A percentile compares a stretch with the other conserved stretches of the same genome.
Conservation (phyloP, 1,140 invertebrate genomes). For the Panulirus ornatus region DNA sequence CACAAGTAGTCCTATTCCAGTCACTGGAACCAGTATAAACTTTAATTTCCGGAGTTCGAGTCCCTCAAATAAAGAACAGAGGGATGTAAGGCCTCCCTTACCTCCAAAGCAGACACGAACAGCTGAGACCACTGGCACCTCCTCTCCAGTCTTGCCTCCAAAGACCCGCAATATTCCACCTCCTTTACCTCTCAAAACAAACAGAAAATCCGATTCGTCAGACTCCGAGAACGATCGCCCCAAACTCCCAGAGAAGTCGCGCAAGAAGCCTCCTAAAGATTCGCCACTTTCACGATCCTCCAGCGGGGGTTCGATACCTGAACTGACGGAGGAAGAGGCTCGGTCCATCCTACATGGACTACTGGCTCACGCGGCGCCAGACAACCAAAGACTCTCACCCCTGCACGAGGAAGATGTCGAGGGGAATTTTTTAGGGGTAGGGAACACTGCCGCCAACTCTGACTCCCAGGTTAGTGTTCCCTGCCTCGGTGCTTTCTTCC, state of each 20-base stretch:
- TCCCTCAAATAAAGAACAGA: slow-evolving; percentile 39
- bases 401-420: slow-evolving; percentile 60
- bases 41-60: slow-evolving; percentile 59
- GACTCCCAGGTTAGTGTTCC: slow-evolving; percentile 62
- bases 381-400: slow-evolving; percentile 54
- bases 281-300: slow-evolving; percentile 38
- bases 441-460: slow-evolving; percentile 69
- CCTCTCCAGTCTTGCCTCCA: slow-evolving; percentile 37
- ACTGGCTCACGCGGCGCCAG: slow-evolving; percentile 33
- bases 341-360: slow-evolving; percentile 62
- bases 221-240: slow-evolving; percentile 39
- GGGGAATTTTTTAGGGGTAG: slow-evolving; percentile 66
- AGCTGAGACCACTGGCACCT: neutral
- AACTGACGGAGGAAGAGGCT: slow-evolving; percentile 66
- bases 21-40: slow-evolving; percentile 61
- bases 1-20: slow-evolving; percentile 56
- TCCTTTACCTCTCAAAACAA: slow-evolving; percentile 52
- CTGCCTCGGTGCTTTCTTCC: slow-evolving; percentile 41
- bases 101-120: slow-evolving; percentile 47
- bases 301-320: slow-evolving; percentile 64
- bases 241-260: slow-evolving; percentile 61
- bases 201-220: slow-evolving; percentile 21
- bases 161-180: slow-evolving; percentile 40
- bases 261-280: slow-evolving; percentile 32
- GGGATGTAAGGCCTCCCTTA: slow-evolving; percentile 53